These are phyloP conservation scores for Clarias batrachus DNA, from an alignment of 2,113 vertebrate genomes.

Conservation along the genomic window DNA sequence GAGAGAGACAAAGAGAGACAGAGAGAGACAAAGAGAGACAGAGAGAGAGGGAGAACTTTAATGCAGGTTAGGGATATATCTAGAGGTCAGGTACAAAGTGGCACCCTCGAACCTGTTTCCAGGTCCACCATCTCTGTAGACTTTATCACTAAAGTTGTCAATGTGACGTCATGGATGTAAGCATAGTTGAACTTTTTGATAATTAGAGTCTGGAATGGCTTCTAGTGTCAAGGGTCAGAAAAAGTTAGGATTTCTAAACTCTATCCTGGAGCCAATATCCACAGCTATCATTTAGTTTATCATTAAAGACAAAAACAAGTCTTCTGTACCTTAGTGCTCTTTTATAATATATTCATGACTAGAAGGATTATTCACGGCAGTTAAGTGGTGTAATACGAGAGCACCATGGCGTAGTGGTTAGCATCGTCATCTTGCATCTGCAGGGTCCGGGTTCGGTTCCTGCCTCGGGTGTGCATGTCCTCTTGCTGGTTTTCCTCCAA, in stretches of 20 bases:
- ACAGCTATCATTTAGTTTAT: not conserved
- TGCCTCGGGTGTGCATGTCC: too few relatives aligned
- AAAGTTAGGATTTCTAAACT: not conserved
- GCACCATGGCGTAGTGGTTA: too few relatives aligned
- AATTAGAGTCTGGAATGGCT: not conserved
- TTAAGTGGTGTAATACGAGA: not conserved
- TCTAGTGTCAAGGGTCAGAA: not conserved
- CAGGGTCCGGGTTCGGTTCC: too few relatives aligned
- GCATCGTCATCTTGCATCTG: too few relatives aligned
- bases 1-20: not conserved
- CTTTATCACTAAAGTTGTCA: not conserved
- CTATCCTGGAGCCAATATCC: too few relatives aligned
- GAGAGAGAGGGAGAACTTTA: not conserved
- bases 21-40: not conserved
- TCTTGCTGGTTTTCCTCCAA: too few relatives aligned
- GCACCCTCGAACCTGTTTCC: not conserved
- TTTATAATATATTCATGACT: slow-evolving; percentile 51
- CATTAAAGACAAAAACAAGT: not conserved
- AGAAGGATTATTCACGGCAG: not conserved
- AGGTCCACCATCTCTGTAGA: not conserved
- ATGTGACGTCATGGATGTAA: slow-evolving; percentile 15
- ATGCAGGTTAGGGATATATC: not conserved
- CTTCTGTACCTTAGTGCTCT: not conserved
- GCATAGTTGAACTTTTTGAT: slow-evolving; percentile 25
- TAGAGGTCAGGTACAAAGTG: slow-evolving; percentile 26